Percentiles rank a stretch among this genome's conserved stretches.
phyloP scores from a whole-genome alignment of 2,888 invertebrate genomes.

The Hemaris fuciformis region DNA sequence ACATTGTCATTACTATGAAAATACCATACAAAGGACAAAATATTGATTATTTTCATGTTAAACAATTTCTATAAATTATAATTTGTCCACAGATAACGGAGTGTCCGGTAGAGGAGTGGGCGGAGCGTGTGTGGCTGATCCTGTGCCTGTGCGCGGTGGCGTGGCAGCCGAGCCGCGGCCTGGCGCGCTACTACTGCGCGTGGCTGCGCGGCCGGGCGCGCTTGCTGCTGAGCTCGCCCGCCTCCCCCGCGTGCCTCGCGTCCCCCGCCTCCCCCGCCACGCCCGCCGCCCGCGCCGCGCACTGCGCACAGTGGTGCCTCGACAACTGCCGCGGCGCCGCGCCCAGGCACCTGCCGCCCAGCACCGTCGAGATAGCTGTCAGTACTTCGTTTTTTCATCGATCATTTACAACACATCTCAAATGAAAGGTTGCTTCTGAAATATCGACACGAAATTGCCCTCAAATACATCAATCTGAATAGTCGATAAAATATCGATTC shows the following conservation, averaged over 20 bases:
- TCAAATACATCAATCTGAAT: no score
- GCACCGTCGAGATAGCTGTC: conserved; percentile 95
- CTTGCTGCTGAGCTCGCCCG: conserved; percentile 22
- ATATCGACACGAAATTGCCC: no score
- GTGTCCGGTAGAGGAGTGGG: conserved; percentile 91
- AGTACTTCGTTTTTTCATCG: not conserved
- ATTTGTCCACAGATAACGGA: conserved; percentile 84
- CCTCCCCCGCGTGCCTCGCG: conserved; percentile 22
- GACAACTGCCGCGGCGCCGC: conserved; percentile 95
- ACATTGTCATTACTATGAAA: no score
- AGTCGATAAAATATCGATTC: no score
- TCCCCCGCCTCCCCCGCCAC: conserved; percentile 25
- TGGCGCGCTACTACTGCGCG: conserved; percentile 88
- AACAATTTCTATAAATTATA: no score
- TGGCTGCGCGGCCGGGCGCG: conserved; percentile 67
- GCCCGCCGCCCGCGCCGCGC: conserved; percentile 70
- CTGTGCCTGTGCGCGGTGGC: conserved; percentile 94
- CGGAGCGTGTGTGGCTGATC: conserved; percentile 93
- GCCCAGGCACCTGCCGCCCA: conserved; percentile 92
- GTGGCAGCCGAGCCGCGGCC: conserved; percentile 93
- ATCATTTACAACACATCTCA: not conserved
- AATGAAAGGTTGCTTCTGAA: not conserved
- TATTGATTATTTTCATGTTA: no score
- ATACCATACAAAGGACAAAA: no score
- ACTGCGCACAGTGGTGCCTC: conserved; percentile 96